phyloP scores from a whole-genome alignment of 2,113 vertebrate genomes.

The Cyphomyrus plagiostoma region DNA sequence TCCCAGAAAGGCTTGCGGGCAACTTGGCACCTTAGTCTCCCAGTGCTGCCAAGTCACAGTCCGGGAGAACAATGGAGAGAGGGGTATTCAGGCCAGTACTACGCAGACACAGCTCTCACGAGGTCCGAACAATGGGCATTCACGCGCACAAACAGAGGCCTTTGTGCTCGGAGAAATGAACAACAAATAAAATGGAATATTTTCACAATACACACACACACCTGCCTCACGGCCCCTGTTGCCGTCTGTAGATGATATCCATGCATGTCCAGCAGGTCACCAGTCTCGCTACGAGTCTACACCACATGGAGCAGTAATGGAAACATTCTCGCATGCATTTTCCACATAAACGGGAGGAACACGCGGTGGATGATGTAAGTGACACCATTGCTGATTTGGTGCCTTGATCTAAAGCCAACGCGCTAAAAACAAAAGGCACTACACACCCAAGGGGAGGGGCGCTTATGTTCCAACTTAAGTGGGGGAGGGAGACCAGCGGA shows the following conservation, averaged over 20 bases:
- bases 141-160: neutral
- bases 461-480: neutral
- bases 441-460: neutral
- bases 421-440: neutral
- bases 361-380: neutral
- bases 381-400: neutral
- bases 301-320: neutral
- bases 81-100: constrained; percentile 24
- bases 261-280: neutral
- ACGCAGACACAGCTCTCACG: neutral
- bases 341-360: neutral
- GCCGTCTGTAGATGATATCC: neutral
- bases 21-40: constrained; percentile 27
- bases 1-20: constrained; percentile 17
- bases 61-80: constrained; percentile 40
- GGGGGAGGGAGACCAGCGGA: neutral
- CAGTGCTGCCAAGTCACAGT: constrained; percentile 17
- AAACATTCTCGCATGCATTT: neutral
- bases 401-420: neutral
- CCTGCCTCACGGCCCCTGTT: neutral
- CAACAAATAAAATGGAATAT: neutral
- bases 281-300: neutral
- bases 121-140: neutral
- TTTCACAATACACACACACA: constrained; percentile 4
- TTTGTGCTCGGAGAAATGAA: neutral